Percentiles rank a stretch among this genome's conserved stretches.
phyloP scores from a whole-genome alignment of 2,888 invertebrate genomes.

The Eristalinus sepulchralis region DNA sequence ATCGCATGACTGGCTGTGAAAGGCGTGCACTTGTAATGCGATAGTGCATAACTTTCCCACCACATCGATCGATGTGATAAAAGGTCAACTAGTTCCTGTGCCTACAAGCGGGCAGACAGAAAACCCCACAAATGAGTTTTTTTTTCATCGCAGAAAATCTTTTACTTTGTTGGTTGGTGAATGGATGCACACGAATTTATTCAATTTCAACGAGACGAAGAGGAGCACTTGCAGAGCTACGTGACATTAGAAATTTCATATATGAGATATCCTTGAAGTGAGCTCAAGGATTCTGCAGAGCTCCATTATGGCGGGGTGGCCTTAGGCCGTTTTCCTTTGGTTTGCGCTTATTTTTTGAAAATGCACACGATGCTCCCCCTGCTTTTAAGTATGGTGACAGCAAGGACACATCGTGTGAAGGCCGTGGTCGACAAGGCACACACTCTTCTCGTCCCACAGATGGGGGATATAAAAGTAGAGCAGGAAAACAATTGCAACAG shows the following conservation, averaged over 20 bases:
- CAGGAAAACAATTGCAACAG: constrained; percentile 32
- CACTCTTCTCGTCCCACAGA: not conserved
- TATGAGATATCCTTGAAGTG: constrained; percentile 17
- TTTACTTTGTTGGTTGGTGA: not conserved
- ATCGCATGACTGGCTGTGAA: not conserved
- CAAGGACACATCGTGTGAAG: constrained; percentile 36
- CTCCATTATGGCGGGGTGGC: constrained; percentile 15
- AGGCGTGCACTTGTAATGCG: not conserved
- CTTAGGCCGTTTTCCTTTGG: constrained; percentile 18
- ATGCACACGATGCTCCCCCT: constrained; percentile 37
- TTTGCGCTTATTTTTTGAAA: constrained; percentile 11
- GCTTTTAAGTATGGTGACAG: constrained; percentile 22
- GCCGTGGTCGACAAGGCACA: constrained; percentile 22
- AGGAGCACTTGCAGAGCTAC: not conserved
- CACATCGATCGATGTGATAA: not conserved
- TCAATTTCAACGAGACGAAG: not conserved
- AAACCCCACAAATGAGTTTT: not conserved
- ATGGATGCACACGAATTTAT: not conserved
- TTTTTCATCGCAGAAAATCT: not conserved
- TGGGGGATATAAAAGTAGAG: constrained; percentile 6
- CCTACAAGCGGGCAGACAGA: not conserved
- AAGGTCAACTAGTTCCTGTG: not conserved
- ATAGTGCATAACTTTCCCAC: not conserved
- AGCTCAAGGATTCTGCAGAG: constrained; percentile 20
- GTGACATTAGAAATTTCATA: constrained; percentile 7